These are phyloP conservation scores for Aporophyla lueneburgensis DNA, from an alignment of 2,888 invertebrate genomes.

Conservation along the genomic window DNA sequence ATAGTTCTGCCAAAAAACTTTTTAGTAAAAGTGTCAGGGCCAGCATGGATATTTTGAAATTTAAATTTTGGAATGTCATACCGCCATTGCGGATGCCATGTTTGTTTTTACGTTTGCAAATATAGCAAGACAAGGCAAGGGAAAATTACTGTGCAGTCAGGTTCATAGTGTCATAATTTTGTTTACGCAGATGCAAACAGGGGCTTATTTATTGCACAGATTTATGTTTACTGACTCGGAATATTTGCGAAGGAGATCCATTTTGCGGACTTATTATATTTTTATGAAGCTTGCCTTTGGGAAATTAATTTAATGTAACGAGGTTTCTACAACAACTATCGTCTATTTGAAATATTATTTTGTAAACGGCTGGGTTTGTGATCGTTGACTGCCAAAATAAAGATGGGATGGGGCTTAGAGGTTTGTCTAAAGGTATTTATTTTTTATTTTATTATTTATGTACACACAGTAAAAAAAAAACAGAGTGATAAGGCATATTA, in stretches of 20 bases:
- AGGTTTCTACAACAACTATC: background rate
- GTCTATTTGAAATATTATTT: background rate
- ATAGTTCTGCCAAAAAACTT: slow-evolving; percentile 16
- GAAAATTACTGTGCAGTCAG: slow-evolving; percentile 65
- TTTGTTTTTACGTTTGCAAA: slow-evolving; percentile 52
- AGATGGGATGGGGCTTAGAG: background rate
- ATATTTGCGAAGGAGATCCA: slow-evolving; percentile 15
- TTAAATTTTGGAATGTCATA: slow-evolving; percentile 29
- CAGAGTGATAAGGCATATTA: no score
- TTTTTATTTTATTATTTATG: no score
- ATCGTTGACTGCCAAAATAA: background rate
- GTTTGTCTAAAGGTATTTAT: slow-evolving; percentile 2
- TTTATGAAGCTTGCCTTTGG: slow-evolving; percentile 5
- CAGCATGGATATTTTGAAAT: slow-evolving; percentile 15
- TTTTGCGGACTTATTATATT: slow-evolving; percentile 18
- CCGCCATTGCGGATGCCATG: slow-evolving; percentile 35
- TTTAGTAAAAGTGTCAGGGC: slow-evolving; percentile 3
- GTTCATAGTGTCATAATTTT: slow-evolving; percentile 64
- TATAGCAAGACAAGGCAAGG: slow-evolving; percentile 52
- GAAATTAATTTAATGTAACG: background rate
- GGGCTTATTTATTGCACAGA: slow-evolving; percentile 43
- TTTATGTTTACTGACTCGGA: slow-evolving; percentile 27
- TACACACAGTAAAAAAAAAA: no score
- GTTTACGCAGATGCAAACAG: slow-evolving; percentile 66
- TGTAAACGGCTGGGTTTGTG: background rate